Percentiles rank a stretch among this genome's conserved stretches.
Evolutionary conservation across 1,140 invertebrate species (phyloP).

Genomic region (Tetraneura akinire): DNA sequence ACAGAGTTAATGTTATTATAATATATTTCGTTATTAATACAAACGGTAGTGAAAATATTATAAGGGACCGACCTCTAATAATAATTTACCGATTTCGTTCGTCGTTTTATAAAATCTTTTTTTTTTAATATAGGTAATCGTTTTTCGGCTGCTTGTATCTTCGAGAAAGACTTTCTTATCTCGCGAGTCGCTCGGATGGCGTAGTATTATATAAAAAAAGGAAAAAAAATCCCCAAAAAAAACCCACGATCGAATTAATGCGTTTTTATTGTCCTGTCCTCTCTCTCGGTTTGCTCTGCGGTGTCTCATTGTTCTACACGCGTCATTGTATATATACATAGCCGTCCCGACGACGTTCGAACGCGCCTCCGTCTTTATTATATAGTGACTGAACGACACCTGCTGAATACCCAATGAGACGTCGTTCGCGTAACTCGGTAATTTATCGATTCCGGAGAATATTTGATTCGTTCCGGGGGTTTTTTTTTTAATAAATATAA

Average conservation of each 20-base stretch:
- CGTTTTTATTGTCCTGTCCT: slow-evolving; percentile 7
- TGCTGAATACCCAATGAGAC: slow-evolving; percentile 39
- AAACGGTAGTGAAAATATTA: no score
- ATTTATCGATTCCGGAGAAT: slow-evolving; percentile 35
- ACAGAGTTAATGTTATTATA: no score
- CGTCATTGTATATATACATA: background rate
- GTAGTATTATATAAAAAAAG: background rate
- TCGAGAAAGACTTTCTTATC: background rate
- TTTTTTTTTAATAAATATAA: background rate
- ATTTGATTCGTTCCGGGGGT: slow-evolving; percentile 1
- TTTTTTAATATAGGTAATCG: no score
- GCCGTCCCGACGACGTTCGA: background rate
- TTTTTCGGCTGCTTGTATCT: background rate
- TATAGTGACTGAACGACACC: slow-evolving; percentile 14
- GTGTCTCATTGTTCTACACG: slow-evolving; percentile 36
- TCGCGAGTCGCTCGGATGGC: background rate
- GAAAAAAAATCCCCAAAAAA: no score
- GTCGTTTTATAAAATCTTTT: no score
- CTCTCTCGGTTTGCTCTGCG: background rate
- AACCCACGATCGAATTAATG: slow-evolving; percentile 22
- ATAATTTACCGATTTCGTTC: no score
- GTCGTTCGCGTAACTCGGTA: slow-evolving; percentile 16
- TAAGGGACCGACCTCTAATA: no score
- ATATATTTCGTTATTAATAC: no score
- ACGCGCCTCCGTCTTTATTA: background rate